Evolutionary conservation across 2,113 vertebrate genomes (phyloP).

Genomic region (Corydoras maculifer): DNA sequence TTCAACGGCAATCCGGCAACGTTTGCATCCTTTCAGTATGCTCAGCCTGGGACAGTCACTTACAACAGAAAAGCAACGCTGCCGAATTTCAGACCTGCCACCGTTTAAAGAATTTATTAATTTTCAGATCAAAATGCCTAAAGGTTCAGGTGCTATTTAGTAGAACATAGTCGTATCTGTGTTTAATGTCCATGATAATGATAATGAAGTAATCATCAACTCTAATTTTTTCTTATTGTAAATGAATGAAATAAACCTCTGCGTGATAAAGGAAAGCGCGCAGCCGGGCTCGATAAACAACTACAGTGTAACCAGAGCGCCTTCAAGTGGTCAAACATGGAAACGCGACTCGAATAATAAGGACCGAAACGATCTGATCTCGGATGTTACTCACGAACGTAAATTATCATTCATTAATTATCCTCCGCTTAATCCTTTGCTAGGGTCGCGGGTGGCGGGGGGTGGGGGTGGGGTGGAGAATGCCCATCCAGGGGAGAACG

Average conservation of each 20-base stretch:
- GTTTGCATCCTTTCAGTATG: too few species aligned
- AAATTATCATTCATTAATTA: neutral
- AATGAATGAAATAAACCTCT: neutral
- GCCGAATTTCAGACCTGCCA: neutral
- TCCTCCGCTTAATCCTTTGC: neutral
- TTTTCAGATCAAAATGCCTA: neutral
- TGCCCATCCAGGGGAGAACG: neutral
- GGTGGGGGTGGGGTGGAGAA: too few species aligned
- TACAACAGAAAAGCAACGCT: neutral
- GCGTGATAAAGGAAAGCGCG: too few species aligned
- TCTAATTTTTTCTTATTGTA: neutral
- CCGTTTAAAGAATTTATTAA: neutral
- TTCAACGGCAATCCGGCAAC: too few species aligned
- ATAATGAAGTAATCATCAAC: neutral
- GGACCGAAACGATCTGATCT: neutral
- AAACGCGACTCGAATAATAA: neutral
- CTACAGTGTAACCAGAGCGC: constrained; percentile 28
- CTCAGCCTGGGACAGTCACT: too few species aligned
- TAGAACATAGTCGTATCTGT: neutral
- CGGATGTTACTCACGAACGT: neutral
- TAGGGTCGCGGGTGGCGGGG: too few species aligned
- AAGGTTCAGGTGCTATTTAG: neutral
- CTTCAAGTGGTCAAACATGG: constrained; percentile 10
- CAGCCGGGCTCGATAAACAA: neutral
- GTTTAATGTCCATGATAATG: neutral